Percentiles rank a stretch among this genome's conserved stretches.
These are phyloP conservation scores for Scomberomorus guttatus DNA, from an alignment of 2,797 vertebrate species.

Conservation along the genomic window DNA sequence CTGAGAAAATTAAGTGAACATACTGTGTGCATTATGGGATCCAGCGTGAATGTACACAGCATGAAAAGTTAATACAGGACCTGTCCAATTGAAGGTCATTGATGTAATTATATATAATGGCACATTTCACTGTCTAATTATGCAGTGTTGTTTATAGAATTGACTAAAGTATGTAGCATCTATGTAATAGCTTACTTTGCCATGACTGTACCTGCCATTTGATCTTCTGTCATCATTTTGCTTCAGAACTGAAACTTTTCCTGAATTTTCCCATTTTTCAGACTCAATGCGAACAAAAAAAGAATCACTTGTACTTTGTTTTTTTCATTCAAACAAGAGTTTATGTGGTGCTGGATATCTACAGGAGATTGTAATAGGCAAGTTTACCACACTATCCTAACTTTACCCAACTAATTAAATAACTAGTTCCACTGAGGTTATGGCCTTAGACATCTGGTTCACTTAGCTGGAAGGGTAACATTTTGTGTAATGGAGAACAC, in stretches of 20 bases:
- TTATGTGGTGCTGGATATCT: not conserved
- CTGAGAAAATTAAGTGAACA: not conserved
- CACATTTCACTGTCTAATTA: not conserved
- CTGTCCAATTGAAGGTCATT: not conserved
- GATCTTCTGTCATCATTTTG: not conserved
- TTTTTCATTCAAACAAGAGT: not conserved
- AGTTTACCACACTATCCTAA: slow-evolving; percentile 11
- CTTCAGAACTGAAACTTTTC: not conserved
- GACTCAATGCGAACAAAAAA: not conserved
- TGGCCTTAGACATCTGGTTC: slow-evolving; percentile 39
- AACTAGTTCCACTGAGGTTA: slow-evolving; percentile 29
- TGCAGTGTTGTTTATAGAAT: not conserved
- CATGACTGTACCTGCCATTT: not conserved
- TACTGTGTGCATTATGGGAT: not conserved
- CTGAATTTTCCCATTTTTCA: not conserved
- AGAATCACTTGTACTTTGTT: not conserved
- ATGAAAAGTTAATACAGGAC: not conserved
- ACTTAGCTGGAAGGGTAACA: slow-evolving; percentile 31
- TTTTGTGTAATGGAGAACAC: slow-evolving; percentile 41
- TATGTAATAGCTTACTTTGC: not conserved
- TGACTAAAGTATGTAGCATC: not conserved
- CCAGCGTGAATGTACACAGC: not conserved
- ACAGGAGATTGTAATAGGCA: not conserved
- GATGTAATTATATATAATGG: not conserved
- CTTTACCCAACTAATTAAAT: slow-evolving; percentile 29